These are phyloP conservation scores for Poicephalus gulielmi DNA, from an alignment of 2,113 vertebrate species.

Conservation along the genomic window DNA sequence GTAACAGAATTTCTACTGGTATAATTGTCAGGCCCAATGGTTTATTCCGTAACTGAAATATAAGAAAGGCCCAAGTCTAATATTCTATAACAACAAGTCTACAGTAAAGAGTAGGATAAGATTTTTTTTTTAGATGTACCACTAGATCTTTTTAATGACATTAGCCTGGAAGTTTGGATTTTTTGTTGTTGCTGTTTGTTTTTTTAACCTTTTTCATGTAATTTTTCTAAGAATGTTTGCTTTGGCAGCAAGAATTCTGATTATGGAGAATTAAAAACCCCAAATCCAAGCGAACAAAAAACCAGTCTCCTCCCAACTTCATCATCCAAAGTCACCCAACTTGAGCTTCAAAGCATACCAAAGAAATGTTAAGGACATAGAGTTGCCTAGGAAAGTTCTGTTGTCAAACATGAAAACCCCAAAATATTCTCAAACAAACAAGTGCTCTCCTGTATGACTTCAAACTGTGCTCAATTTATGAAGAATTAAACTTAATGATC, in stretches of 20 bases:
- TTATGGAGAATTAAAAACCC: background rate
- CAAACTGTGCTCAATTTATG: background rate
- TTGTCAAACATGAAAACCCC: background rate
- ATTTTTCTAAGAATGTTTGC: background rate
- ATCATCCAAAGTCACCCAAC: background rate
- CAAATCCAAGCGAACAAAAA: background rate
- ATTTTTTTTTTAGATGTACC: background rate
- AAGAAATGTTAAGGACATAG: background rate
- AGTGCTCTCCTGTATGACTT: background rate
- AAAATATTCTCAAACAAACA: background rate
- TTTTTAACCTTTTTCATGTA: background rate
- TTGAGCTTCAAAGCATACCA: background rate
- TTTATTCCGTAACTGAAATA: background rate
- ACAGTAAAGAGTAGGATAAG: background rate
- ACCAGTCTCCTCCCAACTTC: accelerated
- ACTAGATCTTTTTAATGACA: background rate
- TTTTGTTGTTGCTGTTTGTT: background rate
- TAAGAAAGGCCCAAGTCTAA: background rate
- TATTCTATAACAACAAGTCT: background rate
- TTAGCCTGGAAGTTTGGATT: background rate
- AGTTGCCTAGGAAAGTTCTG: background rate
- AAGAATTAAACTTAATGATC: background rate
- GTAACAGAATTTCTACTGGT: background rate
- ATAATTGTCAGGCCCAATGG: background rate
- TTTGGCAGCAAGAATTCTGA: background rate